These are phyloP conservation scores for Drosophila parabipectinata DNA, from an alignment of 1,140 invertebrate species.

Conservation along the genomic window DNA sequence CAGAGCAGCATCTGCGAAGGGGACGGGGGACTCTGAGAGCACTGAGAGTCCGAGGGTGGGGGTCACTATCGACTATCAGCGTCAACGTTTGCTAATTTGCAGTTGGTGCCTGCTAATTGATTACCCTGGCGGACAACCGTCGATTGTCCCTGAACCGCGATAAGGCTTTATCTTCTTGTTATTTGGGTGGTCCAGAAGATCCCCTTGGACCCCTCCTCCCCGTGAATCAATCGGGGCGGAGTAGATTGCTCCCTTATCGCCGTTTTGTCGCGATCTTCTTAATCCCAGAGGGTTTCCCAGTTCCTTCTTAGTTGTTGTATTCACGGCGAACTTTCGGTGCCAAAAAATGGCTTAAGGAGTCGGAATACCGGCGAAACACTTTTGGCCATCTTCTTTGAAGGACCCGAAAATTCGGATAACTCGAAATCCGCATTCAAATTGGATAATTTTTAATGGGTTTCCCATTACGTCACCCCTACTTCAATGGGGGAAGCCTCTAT, in stretches of 20 bases:
- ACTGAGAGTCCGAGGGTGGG: not conserved
- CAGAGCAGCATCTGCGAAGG: constrained; percentile 9
- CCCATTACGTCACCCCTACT: not conserved
- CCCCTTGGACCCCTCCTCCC: not conserved
- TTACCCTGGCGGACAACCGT: constrained; percentile 43
- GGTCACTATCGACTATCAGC: constrained; percentile 31
- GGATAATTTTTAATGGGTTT: constrained; percentile 8
- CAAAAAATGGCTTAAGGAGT: constrained; percentile 13
- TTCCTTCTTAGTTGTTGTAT: constrained; percentile 47
- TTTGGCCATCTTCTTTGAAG: not conserved
- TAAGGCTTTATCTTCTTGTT: constrained; percentile 50
- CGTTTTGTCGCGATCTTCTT: constrained; percentile 22
- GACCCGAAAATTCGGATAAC: not conserved
- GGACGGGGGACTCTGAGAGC: not conserved
- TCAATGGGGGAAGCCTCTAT: constrained; percentile 20
- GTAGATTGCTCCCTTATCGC: constrained; percentile 48
- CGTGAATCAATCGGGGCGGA: constrained; percentile 2
- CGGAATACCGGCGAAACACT: not conserved
- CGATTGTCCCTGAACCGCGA: constrained; percentile 34
- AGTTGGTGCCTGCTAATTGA: constrained; percentile 70
- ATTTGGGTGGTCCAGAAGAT: constrained; percentile 57
- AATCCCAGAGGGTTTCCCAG: constrained; percentile 49
- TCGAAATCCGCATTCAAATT: not conserved
- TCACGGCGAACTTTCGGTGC: constrained; percentile 30
- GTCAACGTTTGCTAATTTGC: constrained; percentile 69